phyloP scores from a whole-genome alignment of 1,140 invertebrate genomes.

The Diachasma alloeum region DNA sequence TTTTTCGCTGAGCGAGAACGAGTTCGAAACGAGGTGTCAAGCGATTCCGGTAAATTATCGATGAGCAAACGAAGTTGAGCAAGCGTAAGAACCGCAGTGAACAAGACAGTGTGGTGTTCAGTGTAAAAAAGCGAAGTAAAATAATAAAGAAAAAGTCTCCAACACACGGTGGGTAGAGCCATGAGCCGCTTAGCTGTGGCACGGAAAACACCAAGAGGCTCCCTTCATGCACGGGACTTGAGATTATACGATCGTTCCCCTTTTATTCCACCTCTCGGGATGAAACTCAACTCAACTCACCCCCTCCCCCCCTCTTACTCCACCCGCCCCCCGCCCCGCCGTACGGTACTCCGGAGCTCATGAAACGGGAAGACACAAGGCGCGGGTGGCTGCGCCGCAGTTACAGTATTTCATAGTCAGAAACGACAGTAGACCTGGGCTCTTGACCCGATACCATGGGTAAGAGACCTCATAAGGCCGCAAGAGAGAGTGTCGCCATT shows the following conservation, averaged over 20 bases:
- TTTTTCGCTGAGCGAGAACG: too few relatives aligned
- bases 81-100: neutral
- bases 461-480: neutral
- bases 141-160: neutral
- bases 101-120: neutral
- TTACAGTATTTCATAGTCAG: slow-evolving; percentile 45
- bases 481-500: neutral
- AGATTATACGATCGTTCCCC: slow-evolving; percentile 24
- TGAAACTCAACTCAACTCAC: neutral
- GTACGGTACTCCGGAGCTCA: neutral
- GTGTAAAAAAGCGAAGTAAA: neutral
- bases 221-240: slow-evolving; percentile 14
- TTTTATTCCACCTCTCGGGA: slow-evolving; percentile 3
- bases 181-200: neutral
- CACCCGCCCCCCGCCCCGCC: neutral
- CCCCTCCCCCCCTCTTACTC: too few relatives aligned
- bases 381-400: slow-evolving; percentile 16
- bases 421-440: slow-evolving; percentile 16
- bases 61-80: neutral
- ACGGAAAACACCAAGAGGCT: neutral
- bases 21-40: neutral
- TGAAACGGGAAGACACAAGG: neutral
- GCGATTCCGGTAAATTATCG: neutral
- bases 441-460: neutral
- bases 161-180: neutral